Evolutionary conservation across 2,113 vertebrate genomes (phyloP).

Genomic region (Alouatta palliata): DNA sequence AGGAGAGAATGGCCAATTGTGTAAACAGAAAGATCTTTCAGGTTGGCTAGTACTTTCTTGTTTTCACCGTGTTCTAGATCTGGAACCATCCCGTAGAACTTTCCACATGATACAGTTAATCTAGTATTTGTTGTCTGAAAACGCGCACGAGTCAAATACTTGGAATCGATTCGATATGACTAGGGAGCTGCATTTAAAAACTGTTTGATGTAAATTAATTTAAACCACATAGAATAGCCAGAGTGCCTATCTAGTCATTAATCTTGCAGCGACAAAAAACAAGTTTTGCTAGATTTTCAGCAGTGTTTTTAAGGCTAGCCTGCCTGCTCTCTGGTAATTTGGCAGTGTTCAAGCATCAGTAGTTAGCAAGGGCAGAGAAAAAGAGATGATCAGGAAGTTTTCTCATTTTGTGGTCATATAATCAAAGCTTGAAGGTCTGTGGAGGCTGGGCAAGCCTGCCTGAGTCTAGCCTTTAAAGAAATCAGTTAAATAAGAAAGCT

Average conservation of each 20-base stretch:
- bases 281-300: background rate
- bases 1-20: background rate
- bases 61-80: background rate
- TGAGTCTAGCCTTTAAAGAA: background rate
- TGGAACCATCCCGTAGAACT: background rate
- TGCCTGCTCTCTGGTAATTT: background rate
- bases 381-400: background rate
- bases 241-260: background rate
- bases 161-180: background rate
- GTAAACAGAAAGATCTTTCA: background rate
- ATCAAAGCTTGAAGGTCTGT: background rate
- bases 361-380: background rate
- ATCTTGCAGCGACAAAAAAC: background rate
- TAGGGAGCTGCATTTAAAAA: background rate
- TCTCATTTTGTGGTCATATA: background rate
- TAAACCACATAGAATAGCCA: background rate
- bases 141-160: background rate
- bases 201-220: background rate
- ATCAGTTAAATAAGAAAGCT: background rate
- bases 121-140: background rate
- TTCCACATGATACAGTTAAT: background rate
- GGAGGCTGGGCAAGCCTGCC: background rate
- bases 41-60: background rate
- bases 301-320: background rate
- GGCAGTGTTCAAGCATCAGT: background rate